Conservation (phyloP, 2,888 invertebrate genomes). For the Thera britannica region DNA sequence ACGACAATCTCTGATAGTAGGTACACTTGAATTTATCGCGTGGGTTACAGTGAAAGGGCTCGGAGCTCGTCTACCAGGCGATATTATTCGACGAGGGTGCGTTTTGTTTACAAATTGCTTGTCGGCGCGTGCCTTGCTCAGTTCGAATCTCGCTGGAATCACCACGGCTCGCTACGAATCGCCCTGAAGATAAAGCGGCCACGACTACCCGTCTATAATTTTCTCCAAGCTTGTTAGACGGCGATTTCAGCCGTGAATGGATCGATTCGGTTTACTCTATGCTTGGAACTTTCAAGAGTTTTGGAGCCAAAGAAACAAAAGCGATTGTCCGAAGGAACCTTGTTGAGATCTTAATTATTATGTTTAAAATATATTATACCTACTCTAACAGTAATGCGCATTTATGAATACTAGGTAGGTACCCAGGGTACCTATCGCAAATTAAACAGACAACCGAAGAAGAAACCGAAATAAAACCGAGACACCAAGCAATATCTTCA, state of each 20-base stretch:
- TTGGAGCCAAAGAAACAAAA: constrained; percentile 33
- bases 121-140: constrained; percentile 68
- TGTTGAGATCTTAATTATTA: no score
- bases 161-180: constrained; percentile 44
- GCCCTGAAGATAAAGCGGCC: constrained; percentile 60
- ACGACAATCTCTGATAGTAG: constrained; percentile 65
- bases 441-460: no score
- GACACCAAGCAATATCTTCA: no score
- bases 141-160: constrained; percentile 59
- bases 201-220: constrained; percentile 69
- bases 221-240: constrained; percentile 68
- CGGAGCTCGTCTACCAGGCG: constrained; percentile 59
- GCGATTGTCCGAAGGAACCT: constrained; percentile 15
- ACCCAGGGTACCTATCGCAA: no score
- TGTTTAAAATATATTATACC: no score
- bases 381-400: no score
- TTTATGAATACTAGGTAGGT: no score
- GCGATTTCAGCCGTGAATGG: constrained; percentile 65
- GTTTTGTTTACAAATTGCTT: constrained; percentile 82
- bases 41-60: constrained; percentile 64
- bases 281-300: constrained; percentile 40
- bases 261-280: constrained; percentile 65
- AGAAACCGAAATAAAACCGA: no score
- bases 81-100: constrained; percentile 74
- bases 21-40: constrained; percentile 70